phyloP scores from a whole-genome alignment of 2,888 invertebrate genomes.

The Carpatolechia fugitivella region DNA sequence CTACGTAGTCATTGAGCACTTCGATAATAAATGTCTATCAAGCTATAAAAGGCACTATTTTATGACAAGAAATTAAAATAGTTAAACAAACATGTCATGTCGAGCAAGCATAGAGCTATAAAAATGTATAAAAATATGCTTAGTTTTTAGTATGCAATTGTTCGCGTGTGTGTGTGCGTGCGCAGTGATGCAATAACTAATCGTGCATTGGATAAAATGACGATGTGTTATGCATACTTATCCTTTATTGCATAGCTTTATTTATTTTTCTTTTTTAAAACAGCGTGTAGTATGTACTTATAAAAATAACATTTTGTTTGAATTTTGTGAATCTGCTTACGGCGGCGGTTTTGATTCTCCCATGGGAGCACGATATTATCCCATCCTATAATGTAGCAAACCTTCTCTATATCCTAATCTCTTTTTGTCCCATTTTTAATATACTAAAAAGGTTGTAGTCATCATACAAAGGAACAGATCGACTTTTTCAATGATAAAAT shows the following conservation, averaged over 20 bases:
- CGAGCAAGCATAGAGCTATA: background rate
- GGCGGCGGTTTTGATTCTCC: no score
- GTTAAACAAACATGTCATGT: background rate
- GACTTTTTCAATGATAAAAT: no score
- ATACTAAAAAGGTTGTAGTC: no score
- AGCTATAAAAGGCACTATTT: no score
- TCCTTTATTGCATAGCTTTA: conserved; percentile 37
- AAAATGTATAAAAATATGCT: background rate
- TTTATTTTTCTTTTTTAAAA: background rate
- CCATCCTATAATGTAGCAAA: no score
- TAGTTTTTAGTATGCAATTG: background rate
- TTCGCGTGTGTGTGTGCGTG: conserved; percentile 21
- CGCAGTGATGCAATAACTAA: conserved; percentile 65
- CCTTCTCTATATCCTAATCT: no score
- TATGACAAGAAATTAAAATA: background rate
- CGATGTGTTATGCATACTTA: conserved; percentile 57
- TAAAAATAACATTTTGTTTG: no score
- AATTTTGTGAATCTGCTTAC: no score
- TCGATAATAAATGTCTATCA: background rate
- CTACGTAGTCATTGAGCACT: background rate
- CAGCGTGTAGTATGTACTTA: no score
- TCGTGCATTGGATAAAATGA: conserved; percentile 63
- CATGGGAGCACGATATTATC: no score
- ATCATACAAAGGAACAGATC: no score
- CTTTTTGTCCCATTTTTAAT: no score